These are phyloP conservation scores for Melanotaenia parkinsoni DNA, from an alignment of 2,797 vertebrate species.

Conservation along the genomic window DNA sequence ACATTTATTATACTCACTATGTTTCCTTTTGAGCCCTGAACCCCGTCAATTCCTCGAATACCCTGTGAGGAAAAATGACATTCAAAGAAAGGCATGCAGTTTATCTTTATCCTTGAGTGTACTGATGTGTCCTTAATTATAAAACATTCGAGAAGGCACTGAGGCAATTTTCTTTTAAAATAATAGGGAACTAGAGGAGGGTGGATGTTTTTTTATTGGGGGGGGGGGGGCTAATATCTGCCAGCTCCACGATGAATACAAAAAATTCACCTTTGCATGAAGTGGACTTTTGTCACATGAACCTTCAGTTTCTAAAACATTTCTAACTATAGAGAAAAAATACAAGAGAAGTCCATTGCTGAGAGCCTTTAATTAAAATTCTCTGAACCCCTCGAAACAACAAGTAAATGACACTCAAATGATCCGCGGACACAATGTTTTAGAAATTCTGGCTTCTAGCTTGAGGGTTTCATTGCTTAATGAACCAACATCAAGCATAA, in stretches of 20 bases:
- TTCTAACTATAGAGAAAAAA: slow-evolving; percentile 7
- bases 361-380: not conserved
- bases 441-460: not conserved
- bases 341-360: not conserved
- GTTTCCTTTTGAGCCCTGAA: slow-evolving; percentile 93
- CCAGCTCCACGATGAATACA: not conserved
- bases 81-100: not conserved
- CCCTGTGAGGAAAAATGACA: slow-evolving; percentile 80
- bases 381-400: slow-evolving; percentile 2
- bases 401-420: slow-evolving; percentile 19
- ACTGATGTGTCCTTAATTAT: slow-evolving; percentile 4
- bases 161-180: slow-evolving; percentile 20
- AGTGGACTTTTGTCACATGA: not conserved
- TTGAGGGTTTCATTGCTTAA: slow-evolving; percentile 17
- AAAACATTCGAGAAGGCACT: slow-evolving; percentile 1
- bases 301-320: not conserved
- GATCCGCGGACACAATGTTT: slow-evolving; percentile 2
- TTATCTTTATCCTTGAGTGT: not conserved
- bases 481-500: slow-evolving; percentile 13
- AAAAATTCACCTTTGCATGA: not conserved
- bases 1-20: slow-evolving; percentile 82
- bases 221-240: not conserved
- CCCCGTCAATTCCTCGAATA: slow-evolving; percentile 91
- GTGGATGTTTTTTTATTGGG: not conserved
- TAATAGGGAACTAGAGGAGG: not conserved